Base-by-base conservation (phyloP, 2,113 vertebrate species). In the Dicentrarchus labrax region DNA sequence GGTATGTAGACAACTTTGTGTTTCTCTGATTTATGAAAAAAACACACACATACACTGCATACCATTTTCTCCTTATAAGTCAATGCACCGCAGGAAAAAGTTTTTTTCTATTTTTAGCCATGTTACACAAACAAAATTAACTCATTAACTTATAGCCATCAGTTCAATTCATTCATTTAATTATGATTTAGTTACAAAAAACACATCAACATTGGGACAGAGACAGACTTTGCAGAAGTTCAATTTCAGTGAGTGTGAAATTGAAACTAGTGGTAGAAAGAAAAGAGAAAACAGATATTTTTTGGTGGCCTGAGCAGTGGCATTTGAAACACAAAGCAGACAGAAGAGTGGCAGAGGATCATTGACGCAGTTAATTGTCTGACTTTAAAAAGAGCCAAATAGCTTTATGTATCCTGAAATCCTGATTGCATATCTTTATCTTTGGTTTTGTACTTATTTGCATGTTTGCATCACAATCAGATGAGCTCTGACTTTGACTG, bases 311-410 rank as follows among this genome's bases (percentile, higher is more conserved):
- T 64, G 57, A 38, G 70, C 75, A 66, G 69, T 71, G 51, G 72
- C 51, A 79, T 88, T 86, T 88, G 43, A 72, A 61, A 84, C 51
- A 76, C n/a, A 76, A 48, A 73, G 41, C 41, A 67, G 5, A 59
- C 12, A 57, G 38, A 22, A 22, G 16, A 11, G 30, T 47, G 41
- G 30, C 53, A 53, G 50, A 48, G 62, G 38, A n/a, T 76, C 48
- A 78, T 17, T 45, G 59, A 45, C 22, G 36, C 13, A 1, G 60
- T 62, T 62, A 69, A 78, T 61, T 9, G 13, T 51, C 12, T 53
- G 36, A 51, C 47, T 36, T 65, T 9, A 22, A 30, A 50, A 86
- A 83, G 45, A 54, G 9, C 8, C 4, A 50, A 66, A 47, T 1
- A 12, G 3, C n/a, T 47, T n/a, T 1, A 57, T 59, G 41, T 43